Base-by-base conservation (phyloP, 2,113 vertebrate species). In the Blennius ocellaris region DNA sequence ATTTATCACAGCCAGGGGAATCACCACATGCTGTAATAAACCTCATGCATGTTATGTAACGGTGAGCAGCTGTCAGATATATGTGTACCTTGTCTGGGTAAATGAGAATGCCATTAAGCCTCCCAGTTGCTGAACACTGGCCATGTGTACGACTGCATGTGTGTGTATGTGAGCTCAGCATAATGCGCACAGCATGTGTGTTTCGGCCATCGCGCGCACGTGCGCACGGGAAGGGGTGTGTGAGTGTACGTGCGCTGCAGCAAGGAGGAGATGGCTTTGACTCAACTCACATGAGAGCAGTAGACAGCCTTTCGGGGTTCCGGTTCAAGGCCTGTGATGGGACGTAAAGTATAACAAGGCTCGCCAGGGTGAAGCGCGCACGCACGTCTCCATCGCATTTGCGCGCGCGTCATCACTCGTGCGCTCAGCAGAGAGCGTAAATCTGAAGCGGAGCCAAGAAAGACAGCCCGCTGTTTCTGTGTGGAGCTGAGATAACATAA, bases 261-360 rank as follows among this genome's bases (percentile, higher is more conserved):
- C 57, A 17, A 81, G 54, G 73, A 75, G 58, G 74, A 78, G 53
- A 73, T 49, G 51, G 44, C 21, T 62, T 80, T 59, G 50, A 64
- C 62, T 69, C 40, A 63, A 78, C 52, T 78, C 80, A 61, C 74
- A 59, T 53, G 77, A 79, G 70, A 73, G 76, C 76, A 67, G 64
- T 61, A 72, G 70, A 88, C 83, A 82, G 78, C 73, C 76, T 75
- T 73, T 84, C 73, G 50, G 75, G 78, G 80, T 82, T 69, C 52
- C 76, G 80, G 72, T 73, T 78, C 61, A 66, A 76, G 60, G 48
- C 58, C 71, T 78, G 76, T 75, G 77, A 76, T 48, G 47, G 71
- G 60, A 71, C 21, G 11, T 89, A 78, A 91, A 88, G 84, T 77
- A 82, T 81, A 85, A 73, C 84, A 80, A 49, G 59, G 40, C 74